A percentile compares a stretch with the other conserved stretches of the same genome.
These are phyloP conservation scores for Drosophila kurseongensis DNA, from an alignment of 1,140 invertebrate species.

Conservation along the genomic window DNA sequence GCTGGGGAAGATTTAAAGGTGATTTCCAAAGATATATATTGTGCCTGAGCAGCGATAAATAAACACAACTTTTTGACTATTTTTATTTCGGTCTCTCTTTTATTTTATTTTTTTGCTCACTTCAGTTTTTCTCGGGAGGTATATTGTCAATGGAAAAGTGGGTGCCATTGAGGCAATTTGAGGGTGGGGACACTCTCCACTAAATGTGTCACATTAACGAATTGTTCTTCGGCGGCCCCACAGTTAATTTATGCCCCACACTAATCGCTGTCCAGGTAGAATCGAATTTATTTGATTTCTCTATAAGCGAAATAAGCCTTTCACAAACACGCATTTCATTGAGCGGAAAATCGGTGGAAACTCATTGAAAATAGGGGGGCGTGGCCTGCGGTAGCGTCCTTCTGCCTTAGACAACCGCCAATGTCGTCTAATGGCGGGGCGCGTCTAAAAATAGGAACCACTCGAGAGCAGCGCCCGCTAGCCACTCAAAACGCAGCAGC, in stretches of 20 bases:
- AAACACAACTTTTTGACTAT: slow-evolving; percentile 72
- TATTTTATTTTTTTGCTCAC: slow-evolving; percentile 64
- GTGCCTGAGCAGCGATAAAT: slow-evolving; percentile 80
- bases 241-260: slow-evolving; percentile 62
- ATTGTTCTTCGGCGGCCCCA: slow-evolving; percentile 55
- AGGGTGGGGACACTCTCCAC: slow-evolving; percentile 45
- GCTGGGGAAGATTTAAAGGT: slow-evolving; percentile 81
- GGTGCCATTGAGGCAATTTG: neutral
- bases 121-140: slow-evolving; percentile 33
- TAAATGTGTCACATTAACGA: slow-evolving; percentile 82
- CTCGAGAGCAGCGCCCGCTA: slow-evolving; percentile 63
- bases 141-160: slow-evolving; percentile 5
- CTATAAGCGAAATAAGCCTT: slow-evolving; percentile 61
- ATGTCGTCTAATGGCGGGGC: slow-evolving; percentile 69
- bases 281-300: slow-evolving; percentile 65
- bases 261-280: slow-evolving; percentile 67
- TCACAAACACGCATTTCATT: slow-evolving; percentile 59
- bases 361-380: slow-evolving; percentile 37
- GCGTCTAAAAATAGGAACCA: slow-evolving; percentile 79
- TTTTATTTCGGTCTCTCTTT: slow-evolving; percentile 42
- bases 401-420: slow-evolving; percentile 55
- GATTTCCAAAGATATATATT: slow-evolving; percentile 84
- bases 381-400: slow-evolving; percentile 65
- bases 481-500: slow-evolving; percentile 74
- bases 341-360: slow-evolving; percentile 52